Base-by-base conservation (phyloP, 2,888 invertebrate genomes). In the Chironomus riparius region DNA sequence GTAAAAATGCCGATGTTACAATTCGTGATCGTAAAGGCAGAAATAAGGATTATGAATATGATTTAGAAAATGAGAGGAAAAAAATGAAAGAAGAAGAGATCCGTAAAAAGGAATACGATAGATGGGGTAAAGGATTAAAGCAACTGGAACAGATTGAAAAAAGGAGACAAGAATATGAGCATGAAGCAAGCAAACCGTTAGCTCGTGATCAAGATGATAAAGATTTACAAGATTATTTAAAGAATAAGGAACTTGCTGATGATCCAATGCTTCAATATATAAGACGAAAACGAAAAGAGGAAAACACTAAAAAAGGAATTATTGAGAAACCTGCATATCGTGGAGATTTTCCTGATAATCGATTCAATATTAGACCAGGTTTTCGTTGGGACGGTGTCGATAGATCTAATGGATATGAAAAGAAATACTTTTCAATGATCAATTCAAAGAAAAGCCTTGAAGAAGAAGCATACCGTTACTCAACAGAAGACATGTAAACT, bases 371-470 rank as follows among this genome's bases (percentile, higher is more conserved):
- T 75, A 85, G 88, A 7, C 99, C 99, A 0, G 99, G 99, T 0
- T 93, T 95, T 84, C 87, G 97, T 13, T 99, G 99, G 99, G 99
- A 99, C 82, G 99, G 99, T 0, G 98, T 99, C 0, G 95, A 99
- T 84, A 87, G 99, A 22, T 97, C 97, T 4, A 98, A 92, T 83
- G 98, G 98, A 0, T 99, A 96, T 82, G 99, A 99, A 83, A 91
- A 90, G 80, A 91, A 92, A 80, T 92, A 91, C 87, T 94, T 97
- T 81, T 89, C 90, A n/a, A 87, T 88, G 12, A 88, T 89, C 78
- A 94, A 90, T 82, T 88, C 90, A 22, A 88, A 87, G 78, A 89
- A 88, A 78, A 96, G 97, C 0, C 83, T 87, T 0, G 89, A 91
- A 79, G 93, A 94, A 80, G 94, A 96, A 80, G 92, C 93, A 0